These are phyloP conservation scores for Pangasianodon gigas DNA, from an alignment of 2,113 vertebrate species.

Conservation along the genomic window DNA sequence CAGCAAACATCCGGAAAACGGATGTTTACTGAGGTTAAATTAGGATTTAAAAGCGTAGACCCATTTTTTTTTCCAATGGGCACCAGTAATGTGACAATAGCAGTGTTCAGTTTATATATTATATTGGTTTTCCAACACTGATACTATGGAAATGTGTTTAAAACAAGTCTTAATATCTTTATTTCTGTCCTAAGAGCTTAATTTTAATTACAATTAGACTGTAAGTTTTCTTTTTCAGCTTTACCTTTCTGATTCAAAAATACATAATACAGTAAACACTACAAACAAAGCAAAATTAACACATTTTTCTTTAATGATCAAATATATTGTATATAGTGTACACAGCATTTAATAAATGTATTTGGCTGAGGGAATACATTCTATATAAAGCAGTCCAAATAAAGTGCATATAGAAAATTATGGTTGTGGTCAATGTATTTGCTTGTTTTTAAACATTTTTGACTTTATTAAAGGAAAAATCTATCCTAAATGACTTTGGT, in stretches of 20 bases:
- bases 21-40: background rate
- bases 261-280: background rate
- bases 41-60: background rate
- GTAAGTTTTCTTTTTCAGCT: background rate
- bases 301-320: background rate
- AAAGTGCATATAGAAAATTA: background rate
- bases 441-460: background rate
- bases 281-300: too few relatives aligned
- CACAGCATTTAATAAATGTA: background rate
- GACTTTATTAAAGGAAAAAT: background rate
- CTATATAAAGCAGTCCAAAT: background rate
- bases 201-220: background rate
- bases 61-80: background rate
- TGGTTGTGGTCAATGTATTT: background rate
- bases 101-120: background rate
- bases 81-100: background rate
- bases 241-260: background rate
- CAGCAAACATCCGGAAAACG: background rate
- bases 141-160: background rate
- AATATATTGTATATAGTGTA: background rate
- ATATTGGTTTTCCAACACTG: background rate
- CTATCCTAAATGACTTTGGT: background rate
- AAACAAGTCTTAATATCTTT: background rate
- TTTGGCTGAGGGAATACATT: background rate
- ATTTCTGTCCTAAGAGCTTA: background rate